Percentiles rank a stretch among this genome's conserved stretches.
Evolutionary conservation across 1,140 invertebrate genomes (phyloP).

Genomic region (Cydia splendana): DNA sequence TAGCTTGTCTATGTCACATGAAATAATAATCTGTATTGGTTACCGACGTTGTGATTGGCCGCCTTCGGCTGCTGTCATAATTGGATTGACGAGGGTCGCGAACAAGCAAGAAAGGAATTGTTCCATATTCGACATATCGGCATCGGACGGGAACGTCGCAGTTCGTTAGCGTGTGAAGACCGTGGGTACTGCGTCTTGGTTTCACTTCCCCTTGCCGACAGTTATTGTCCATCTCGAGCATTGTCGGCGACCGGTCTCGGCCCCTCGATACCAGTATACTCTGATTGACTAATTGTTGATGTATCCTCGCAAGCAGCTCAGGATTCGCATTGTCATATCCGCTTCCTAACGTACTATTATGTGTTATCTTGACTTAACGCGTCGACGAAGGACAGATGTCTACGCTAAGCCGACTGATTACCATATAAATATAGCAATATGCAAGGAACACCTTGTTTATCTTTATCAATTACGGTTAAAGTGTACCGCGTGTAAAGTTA

Average conservation of each 20-base stretch:
- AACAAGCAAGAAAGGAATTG: constrained; percentile 43
- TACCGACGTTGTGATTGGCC: background rate
- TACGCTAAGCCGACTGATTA: constrained; percentile 22
- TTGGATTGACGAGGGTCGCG: constrained; percentile 62
- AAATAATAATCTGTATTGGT: background rate
- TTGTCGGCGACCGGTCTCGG: constrained; percentile 60
- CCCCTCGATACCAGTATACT: constrained; percentile 45
- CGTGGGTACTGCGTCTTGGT: constrained; percentile 23
- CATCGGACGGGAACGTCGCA: constrained; percentile 50
- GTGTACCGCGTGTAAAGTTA: constrained; percentile 32
- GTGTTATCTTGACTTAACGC: constrained; percentile 3
- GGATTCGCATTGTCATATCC: constrained; percentile 29
- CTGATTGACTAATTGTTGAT: constrained; percentile 45
- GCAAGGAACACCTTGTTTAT: constrained; percentile 30
- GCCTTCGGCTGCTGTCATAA: constrained; percentile 51
- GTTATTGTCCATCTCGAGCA: constrained; percentile 51
- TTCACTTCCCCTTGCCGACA: constrained; percentile 63
- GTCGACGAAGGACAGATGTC: constrained; percentile 21
- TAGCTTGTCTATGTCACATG: background rate
- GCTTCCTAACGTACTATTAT: constrained; percentile 24
- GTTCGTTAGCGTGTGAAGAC: constrained; percentile 51
- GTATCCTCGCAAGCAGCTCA: constrained; percentile 18
- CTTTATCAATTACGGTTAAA: constrained; percentile 29
- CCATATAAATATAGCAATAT: constrained; percentile 30
- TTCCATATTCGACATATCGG: constrained; percentile 55